phyloP scores from a whole-genome alignment of 2,888 invertebrate genomes.

The Pandemis heparana region DNA sequence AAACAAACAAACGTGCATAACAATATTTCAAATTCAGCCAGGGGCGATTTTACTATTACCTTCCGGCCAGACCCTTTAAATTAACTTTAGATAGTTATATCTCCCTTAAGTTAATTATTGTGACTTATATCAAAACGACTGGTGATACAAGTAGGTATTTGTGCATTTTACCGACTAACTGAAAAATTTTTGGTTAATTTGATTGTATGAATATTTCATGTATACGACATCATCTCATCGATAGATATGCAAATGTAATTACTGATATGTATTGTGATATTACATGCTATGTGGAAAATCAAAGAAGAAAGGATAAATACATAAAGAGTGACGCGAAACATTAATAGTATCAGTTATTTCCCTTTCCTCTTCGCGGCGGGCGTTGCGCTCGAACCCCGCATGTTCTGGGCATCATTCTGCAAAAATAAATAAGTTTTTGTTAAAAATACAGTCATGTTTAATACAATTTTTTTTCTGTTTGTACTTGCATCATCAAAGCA shows the following conservation, averaged over 20 bases:
- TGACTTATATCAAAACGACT: neutral
- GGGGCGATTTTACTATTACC: no score
- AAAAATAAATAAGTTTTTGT: conserved; percentile 38
- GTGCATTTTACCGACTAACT: neutral
- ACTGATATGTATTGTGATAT: conserved; percentile 84
- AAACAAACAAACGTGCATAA: no score
- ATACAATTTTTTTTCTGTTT: no score
- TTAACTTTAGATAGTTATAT: neutral
- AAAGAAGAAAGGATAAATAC: conserved; percentile 79
- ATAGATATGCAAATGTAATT: conserved; percentile 64
- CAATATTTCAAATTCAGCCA: no score
- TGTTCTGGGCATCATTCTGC: conserved; percentile 67
- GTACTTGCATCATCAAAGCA: no score
- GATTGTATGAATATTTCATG: neutral
- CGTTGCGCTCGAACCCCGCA: conserved; percentile 76
- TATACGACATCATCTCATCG: conserved; percentile 48
- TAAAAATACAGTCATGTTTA: conserved; percentile 5
- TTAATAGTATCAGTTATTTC: conserved; percentile 77
- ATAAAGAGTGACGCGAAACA: conserved; percentile 74
- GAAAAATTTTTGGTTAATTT: neutral
- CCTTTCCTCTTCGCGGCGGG: conserved; percentile 83
- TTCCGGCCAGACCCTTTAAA: no score
- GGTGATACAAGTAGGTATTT: neutral
- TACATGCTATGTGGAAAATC: conserved; percentile 81
- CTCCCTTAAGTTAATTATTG: neutral